Evolutionary conservation across 1,140 invertebrate genomes (phyloP), one percentile per base, ranked within the genome.

Genomic region (Macrobrachium nipponense): DNA sequence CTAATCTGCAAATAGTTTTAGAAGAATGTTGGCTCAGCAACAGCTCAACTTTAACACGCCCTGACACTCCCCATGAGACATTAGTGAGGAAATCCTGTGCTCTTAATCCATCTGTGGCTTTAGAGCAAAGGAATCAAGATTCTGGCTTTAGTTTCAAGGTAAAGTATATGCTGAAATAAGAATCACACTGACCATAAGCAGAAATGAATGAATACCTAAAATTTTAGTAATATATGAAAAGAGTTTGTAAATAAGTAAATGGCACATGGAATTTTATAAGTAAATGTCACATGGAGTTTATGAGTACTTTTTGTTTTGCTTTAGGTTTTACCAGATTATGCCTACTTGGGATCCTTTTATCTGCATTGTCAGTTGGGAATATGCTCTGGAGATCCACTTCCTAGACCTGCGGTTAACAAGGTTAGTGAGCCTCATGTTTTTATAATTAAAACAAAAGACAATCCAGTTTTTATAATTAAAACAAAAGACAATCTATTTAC

Each of bases 11-110:
- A 20, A 88, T 90, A 18, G 90, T 90, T 6, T 88, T 89, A 60
- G 90, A 90, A 81, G 88, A 90, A n/a, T 90, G 90, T 80, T 90
- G 90, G 90, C 64, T 90, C 36, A 89, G 89, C 23, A 89, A 89
- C 75, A 88, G 88, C 15, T 89, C 89, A 14, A 80, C 84, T 70
- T 76, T 77, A 15, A 60, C 44, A 68, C 62, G 43, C 15, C 43
- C 70, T 8, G 44, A 62, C 18, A 62, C 80, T 43, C 70, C 86
- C 51, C 73, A 72, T 11, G 51, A 87, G 17, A 18, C 76, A 2
- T 87, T 90, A 7, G 83, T 90, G n/a, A 83, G 89, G 14, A 90
- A 90, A 73, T 90, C 90, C 10, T 90, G 90, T 66, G 87, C 89
- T n/a, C 70, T 88, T n/a, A 84, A 89, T 75, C 27, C 89, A 14